Conservation (phyloP, 1,140 invertebrate genomes). For the Brachionus rubens region DNA sequence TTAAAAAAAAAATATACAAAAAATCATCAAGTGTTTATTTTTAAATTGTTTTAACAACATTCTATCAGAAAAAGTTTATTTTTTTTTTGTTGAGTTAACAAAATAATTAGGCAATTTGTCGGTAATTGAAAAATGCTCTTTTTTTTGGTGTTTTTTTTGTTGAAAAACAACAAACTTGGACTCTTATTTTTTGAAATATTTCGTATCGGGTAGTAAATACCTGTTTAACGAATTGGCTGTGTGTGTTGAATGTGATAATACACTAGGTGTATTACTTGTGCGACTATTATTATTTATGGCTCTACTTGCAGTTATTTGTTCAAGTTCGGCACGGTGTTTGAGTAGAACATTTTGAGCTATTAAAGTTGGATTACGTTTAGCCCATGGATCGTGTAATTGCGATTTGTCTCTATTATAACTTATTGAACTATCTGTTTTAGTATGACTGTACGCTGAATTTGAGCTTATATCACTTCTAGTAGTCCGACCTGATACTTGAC, state of each 20-base stretch:
- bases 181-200: constrained; percentile 44
- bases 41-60: neutral
- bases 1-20: too few relatives aligned
- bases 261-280: constrained; percentile 21
- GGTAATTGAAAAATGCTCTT: neutral
- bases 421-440: neutral
- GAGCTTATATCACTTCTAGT: constrained; percentile 26
- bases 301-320: constrained; percentile 31
- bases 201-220: constrained; percentile 38
- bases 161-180: neutral
- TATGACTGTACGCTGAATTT: neutral
- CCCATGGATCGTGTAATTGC: constrained; percentile 12
- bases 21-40: neutral
- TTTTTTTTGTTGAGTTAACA: too few relatives aligned
- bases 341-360: constrained; percentile 42
- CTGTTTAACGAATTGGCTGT: neutral
- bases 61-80: neutral
- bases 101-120: too few relatives aligned
- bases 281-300: neutral
- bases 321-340: constrained; percentile 33
- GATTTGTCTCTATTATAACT: constrained; percentile 2
- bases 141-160: neutral
- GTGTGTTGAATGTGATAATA: neutral
- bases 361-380: constrained; percentile 35
- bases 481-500: neutral